Percentiles rank a stretch among this genome's conserved stretches.
These are phyloP conservation scores for Eudemis profundana DNA, from an alignment of 2,888 invertebrate species.

Conservation along the genomic window DNA sequence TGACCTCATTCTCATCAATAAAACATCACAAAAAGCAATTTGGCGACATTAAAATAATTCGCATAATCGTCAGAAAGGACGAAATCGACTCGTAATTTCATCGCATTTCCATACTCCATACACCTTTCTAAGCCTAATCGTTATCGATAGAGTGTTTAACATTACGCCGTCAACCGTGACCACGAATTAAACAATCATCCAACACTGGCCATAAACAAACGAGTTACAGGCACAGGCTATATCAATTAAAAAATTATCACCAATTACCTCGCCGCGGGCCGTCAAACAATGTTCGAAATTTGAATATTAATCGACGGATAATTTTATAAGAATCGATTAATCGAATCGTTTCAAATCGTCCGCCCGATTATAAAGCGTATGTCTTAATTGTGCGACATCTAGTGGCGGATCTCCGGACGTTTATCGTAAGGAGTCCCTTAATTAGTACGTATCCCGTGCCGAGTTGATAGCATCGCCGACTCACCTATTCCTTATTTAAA, in stretches of 20 bases:
- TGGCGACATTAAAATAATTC: constrained; percentile 31
- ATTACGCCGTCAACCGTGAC: constrained; percentile 43
- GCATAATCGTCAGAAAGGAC: constrained; percentile 27
- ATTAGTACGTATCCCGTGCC: constrained; percentile 78
- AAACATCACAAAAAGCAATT: constrained; percentile 16
- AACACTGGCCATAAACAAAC: constrained; percentile 38
- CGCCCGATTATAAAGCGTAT: constrained; percentile 66
- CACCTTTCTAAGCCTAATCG: constrained; percentile 38
- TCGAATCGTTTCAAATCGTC: constrained; percentile 61
- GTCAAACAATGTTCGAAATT: constrained; percentile 70
- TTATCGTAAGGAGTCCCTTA: constrained; percentile 68
- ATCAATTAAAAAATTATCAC: constrained; percentile 76
- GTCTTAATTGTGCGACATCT: constrained; percentile 73
- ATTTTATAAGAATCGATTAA: constrained; percentile 67
- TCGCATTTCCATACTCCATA: constrained; percentile 34
- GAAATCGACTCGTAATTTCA: constrained; percentile 22
- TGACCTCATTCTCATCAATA: constrained; percentile 11
- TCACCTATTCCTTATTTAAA: constrained; percentile 74
- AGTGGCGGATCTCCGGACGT: constrained; percentile 55
- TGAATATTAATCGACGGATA: constrained; percentile 71
- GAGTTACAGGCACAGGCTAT: constrained; percentile 52
- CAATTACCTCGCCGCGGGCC: constrained; percentile 73
- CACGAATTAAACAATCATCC: constrained; percentile 41
- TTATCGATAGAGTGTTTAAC: constrained; percentile 37
- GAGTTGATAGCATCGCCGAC: constrained; percentile 74